These are phyloP conservation scores for Neria commutata DNA, from an alignment of 2,888 invertebrate species.

Conservation along the genomic window DNA sequence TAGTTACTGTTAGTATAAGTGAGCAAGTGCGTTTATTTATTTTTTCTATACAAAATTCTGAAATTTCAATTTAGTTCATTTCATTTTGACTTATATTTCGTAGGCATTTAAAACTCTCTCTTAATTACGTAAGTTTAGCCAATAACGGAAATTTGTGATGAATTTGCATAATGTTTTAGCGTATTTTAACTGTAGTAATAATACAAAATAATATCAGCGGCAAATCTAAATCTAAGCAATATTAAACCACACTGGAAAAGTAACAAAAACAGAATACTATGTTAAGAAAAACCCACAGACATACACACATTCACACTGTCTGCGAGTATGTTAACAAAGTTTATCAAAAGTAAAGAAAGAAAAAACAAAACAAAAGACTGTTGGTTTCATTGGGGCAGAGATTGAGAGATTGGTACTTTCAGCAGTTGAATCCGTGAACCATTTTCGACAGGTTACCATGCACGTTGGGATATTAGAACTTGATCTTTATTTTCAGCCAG, in stretches of 20 bases:
- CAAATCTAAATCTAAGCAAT: background rate
- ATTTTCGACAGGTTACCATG: no score
- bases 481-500: no score
- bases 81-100: background rate
- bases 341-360: no score
- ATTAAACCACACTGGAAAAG: background rate
- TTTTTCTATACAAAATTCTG: background rate
- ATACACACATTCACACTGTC: no score
- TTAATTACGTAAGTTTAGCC: slow-evolving; percentile 19
- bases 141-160: slow-evolving; percentile 30
- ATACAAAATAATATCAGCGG: background rate
- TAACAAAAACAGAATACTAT: background rate
- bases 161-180: slow-evolving; percentile 25
- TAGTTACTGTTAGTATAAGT: background rate
- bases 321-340: no score
- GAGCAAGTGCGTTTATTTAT: background rate
- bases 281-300: no score
- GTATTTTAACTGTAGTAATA: background rate
- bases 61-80: background rate
- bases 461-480: no score
- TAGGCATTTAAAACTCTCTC: background rate
- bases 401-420: no score
- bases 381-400: no score
- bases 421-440: no score
- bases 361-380: no score